These are phyloP conservation scores for Xiphophorus hellerii DNA, from an alignment of 2,113 vertebrate species.

Conservation along the genomic window DNA sequence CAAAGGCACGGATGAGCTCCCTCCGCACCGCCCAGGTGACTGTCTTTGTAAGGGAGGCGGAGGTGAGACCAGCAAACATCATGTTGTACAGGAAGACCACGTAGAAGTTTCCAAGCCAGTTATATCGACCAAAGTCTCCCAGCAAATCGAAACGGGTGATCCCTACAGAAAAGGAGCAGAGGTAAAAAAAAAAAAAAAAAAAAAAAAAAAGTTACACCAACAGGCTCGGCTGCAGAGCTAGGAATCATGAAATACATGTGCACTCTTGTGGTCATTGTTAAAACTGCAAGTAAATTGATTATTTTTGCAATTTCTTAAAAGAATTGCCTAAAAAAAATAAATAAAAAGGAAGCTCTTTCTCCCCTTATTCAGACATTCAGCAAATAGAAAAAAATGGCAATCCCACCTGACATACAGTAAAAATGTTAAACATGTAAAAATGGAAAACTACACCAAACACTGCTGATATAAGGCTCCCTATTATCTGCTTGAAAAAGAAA, in stretches of 20 bases:
- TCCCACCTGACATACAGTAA: not conserved
- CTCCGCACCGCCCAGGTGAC: slow-evolving; percentile 91
- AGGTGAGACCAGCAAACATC: slow-evolving; percentile 91
- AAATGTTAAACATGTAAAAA: not conserved
- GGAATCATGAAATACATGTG: not conserved
- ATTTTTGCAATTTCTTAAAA: slow-evolving; percentile 1
- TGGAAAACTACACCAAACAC: not conserved
- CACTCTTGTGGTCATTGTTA: slow-evolving; percentile 64
- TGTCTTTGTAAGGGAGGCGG: slow-evolving; percentile 91
- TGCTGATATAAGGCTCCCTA: not conserved
- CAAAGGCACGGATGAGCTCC: slow-evolving; percentile 93
- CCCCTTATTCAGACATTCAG: no score
- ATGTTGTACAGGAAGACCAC: slow-evolving; percentile 95
- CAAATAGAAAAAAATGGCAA: not conserved
- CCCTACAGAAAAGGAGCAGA: slow-evolving; percentile 73
- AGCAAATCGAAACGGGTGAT: slow-evolving; percentile 95
- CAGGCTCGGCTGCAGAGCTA: not conserved
- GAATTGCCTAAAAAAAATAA: no score
- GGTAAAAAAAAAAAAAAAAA: not conserved
- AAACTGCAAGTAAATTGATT: slow-evolving; percentile 41
- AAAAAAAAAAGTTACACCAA: not conserved
- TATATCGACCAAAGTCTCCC: slow-evolving; percentile 93
- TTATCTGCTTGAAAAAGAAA: not conserved
- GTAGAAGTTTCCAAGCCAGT: slow-evolving; percentile 97
- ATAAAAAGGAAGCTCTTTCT: no score